Base-by-base conservation (phyloP, 2,888 invertebrate genomes). In the Hypomecis atomaria region DNA sequence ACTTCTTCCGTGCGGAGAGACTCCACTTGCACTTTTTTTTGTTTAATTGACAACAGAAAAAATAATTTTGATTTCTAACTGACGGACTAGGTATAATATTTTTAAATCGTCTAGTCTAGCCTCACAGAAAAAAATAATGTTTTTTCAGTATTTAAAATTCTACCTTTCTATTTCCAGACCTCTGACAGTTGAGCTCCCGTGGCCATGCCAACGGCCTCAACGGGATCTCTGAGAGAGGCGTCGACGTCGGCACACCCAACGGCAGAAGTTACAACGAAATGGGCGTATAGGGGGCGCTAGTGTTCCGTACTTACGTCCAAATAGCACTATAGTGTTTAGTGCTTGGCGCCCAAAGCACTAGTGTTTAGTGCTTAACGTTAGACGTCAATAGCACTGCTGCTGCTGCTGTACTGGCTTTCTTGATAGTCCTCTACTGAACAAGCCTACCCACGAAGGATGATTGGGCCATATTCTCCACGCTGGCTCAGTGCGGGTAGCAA, bases 181-280 rank as follows among this genome's bases (percentile, higher is more conserved):
- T 92, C 83, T 92, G 92, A 92, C 92, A 92, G 74, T 90, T 92
- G 88, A 91, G 83, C 66, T 90, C 92, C 92, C 92, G 92, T 90
- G 90, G 87, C 81, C 90, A 82, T 74, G 66, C 71, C 9, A 91
- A 90, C 70, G 92, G 89, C 78, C 83, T 87, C 75, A 92, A 91
- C 92, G 92, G 92, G 91, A 91, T 83, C 38, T 81, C 87, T 10
- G 91, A 91, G 64, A 83, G 87, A 61, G 81, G 78, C 66, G 84
- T 88, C 59, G 89, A 89, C 68, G 82, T 79, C 38, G 81, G 78
- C 13, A 73, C 79, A 47, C 86, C 84, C 59, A 90, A 89, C 67
- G 87, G 87, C 63, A 82, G 85, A 59, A 75, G 84, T 47, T 88
- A 89, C 82, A 90, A 86, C 68, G 91, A 92, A 78, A 89, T 89